Evolutionary conservation across 2,888 invertebrate species (phyloP).

Genomic region (Microplitis manilae): DNA sequence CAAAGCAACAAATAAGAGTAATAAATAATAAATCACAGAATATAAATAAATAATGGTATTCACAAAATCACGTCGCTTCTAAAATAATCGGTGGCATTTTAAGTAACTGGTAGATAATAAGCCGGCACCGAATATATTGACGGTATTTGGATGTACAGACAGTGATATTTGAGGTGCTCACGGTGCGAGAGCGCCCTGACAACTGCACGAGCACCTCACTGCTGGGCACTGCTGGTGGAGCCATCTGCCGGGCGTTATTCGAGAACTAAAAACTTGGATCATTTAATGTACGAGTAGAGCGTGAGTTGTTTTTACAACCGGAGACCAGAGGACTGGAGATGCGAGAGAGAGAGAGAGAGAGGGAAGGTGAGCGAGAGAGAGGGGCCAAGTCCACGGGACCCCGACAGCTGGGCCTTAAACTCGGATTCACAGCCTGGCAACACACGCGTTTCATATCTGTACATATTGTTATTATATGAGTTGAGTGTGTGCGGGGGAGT

Average conservation of each 20-base stretch:
- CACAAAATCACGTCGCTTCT: constrained; percentile 16
- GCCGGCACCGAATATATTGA: constrained; percentile 5
- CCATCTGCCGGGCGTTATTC: constrained; percentile 74
- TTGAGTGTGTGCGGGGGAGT: constrained; percentile 56
- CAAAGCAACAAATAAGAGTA: not conserved
- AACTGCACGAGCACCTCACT: constrained; percentile 77
- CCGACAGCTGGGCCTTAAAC: constrained; percentile 51
- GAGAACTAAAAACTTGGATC: constrained; percentile 44
- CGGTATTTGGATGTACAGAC: constrained; percentile 35
- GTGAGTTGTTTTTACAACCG: not conserved
- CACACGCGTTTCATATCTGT: constrained; percentile 74
- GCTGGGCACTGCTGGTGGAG: constrained; percentile 77
- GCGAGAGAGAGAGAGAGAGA: constrained; percentile 27
- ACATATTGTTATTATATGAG: constrained; percentile 60
- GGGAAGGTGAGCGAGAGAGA: not conserved
- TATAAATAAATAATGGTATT: not conserved
- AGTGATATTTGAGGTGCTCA: constrained; percentile 72
- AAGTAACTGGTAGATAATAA: constrained; percentile 29
- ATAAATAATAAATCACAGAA: not conserved
- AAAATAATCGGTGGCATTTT: not conserved
- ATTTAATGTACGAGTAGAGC: constrained; percentile 47
- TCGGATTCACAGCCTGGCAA: constrained; percentile 58
- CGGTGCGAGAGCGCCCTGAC: constrained; percentile 78
- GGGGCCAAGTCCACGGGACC: constrained; percentile 38
- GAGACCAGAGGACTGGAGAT: constrained; percentile 6